Evolutionary conservation across 2,888 invertebrate genomes (phyloP).

Genomic region (Mimachlamys varia): DNA sequence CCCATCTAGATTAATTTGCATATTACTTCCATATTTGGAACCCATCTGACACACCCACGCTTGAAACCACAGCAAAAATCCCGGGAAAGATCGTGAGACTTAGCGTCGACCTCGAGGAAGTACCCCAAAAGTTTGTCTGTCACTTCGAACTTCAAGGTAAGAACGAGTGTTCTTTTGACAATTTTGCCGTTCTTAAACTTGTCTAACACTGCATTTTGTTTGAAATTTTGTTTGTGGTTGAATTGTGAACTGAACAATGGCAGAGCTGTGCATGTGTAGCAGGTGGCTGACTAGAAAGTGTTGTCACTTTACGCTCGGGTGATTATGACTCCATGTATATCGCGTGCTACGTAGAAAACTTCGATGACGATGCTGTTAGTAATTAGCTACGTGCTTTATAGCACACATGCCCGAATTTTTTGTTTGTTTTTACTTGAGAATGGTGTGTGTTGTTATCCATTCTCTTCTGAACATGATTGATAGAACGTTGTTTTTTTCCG

Average conservation of each 20-base stretch:
- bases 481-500: no score
- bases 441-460: no score
- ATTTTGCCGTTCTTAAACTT: not conserved
- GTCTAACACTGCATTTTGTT: not conserved
- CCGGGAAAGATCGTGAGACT: conserved; percentile 34
- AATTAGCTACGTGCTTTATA: not conserved
- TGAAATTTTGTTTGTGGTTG: not conserved
- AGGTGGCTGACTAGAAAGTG: conserved; percentile 11
- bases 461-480: no score
- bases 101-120: conserved; percentile 10
- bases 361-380: no score
- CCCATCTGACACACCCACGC: conserved; percentile 11
- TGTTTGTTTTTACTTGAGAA: no score
- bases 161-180: not conserved
- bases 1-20: conserved; percentile 28
- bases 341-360: not conserved
- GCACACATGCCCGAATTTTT: not conserved
- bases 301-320: conserved; percentile 13
- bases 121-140: not conserved
- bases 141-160: not conserved
- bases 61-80: not conserved
- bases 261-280: conserved; percentile 10
- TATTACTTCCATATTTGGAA: conserved; percentile 31
- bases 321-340: not conserved
- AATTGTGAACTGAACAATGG: not conserved